These are phyloP conservation scores for Zeus faber DNA, from an alignment of 2,113 vertebrate species.

Conservation along the genomic window DNA sequence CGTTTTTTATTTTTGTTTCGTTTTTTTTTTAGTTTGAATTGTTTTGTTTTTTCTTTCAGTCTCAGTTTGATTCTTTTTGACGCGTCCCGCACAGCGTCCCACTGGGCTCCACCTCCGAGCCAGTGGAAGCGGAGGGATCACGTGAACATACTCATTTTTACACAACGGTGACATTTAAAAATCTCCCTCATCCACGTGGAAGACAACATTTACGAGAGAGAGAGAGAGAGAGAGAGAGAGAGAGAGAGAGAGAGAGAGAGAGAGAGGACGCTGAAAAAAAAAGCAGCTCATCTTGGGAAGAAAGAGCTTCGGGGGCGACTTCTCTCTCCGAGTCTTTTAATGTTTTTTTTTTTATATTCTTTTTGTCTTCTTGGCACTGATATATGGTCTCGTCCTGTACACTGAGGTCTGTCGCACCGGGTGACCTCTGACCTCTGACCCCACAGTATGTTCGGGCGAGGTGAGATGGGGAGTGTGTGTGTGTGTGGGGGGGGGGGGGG, in stretches of 20 bases:
- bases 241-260: conserved; percentile 10
- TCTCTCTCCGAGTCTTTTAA: background rate
- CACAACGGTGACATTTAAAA: conserved; percentile 51
- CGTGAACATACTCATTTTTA: conserved; percentile 65
- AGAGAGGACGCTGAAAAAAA: too few relatives aligned
- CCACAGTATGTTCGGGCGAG: background rate
- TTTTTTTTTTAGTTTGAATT: too few relatives aligned
- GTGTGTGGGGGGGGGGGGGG: too few relatives aligned
- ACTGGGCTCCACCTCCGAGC: conserved; percentile 30
- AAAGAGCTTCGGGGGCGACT: conserved; percentile 1
- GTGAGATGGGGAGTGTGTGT: background rate
- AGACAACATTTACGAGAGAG: conserved; percentile 73
- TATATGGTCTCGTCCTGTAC: background rate
- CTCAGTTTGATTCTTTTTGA: too few relatives aligned
- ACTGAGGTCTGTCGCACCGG: background rate
- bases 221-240: conserved; percentile 39
- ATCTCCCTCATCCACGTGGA: conserved; percentile 68
- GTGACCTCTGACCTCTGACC: background rate
- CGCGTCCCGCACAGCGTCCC: conserved; percentile 63
- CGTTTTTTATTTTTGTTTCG: conserved; percentile 24
- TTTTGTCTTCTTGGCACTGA: conserved; percentile 65
- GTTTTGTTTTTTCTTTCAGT: too few relatives aligned
- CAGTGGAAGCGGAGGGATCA: conserved; percentile 17
- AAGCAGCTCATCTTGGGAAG: conserved; percentile 19
- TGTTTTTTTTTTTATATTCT: too few relatives aligned